Evolutionary conservation across 2,797 vertebrate genomes (phyloP).

Genomic region (Philypnodon macrostomus): DNA sequence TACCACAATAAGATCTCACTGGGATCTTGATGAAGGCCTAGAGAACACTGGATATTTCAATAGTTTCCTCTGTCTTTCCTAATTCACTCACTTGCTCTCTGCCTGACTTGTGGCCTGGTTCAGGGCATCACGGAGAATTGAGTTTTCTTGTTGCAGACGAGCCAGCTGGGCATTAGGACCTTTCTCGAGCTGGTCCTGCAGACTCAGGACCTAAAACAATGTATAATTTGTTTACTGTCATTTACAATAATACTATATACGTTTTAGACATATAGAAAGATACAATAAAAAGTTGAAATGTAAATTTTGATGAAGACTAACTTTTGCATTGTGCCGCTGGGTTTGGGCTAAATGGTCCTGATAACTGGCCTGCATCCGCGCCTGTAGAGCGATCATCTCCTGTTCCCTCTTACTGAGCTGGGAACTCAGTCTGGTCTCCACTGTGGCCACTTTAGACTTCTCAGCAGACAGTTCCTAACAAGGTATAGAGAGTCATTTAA

Average conservation of each 20-base stretch:
- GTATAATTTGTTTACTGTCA: too few species aligned
- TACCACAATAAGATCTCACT: background rate
- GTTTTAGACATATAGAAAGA: background rate
- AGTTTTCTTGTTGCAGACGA: slow-evolving; percentile 94
- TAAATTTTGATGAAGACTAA: slow-evolving; percentile 37
- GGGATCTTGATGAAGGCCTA: background rate
- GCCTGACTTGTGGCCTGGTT: slow-evolving; percentile 95
- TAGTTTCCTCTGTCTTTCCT: too few species aligned
- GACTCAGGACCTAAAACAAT: slow-evolving; percentile 76
- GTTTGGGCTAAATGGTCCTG: slow-evolving; percentile 86
- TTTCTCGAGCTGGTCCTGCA: slow-evolving; percentile 94
- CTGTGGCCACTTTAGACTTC: slow-evolving; percentile 78
- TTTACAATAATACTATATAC: background rate
- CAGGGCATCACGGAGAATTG: slow-evolving; percentile 92
- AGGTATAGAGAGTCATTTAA: background rate
- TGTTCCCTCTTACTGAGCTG: slow-evolving; percentile 85
- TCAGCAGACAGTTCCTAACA: slow-evolving; percentile 85
- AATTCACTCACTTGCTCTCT: slow-evolving; percentile 96
- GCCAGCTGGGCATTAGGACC: slow-evolving; percentile 91
- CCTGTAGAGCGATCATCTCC: slow-evolving; percentile 85
- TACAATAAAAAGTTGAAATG: background rate
- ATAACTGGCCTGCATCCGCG: slow-evolving; percentile 93
- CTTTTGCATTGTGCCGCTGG: slow-evolving; percentile 90
- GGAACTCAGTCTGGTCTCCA: slow-evolving; percentile 87
- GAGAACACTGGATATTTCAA: background rate